Percentiles rank a stretch among this genome's conserved stretches.
These are phyloP conservation scores for Conchocele bisecta DNA, from an alignment of 2,888 invertebrate genomes.

Conservation along the genomic window DNA sequence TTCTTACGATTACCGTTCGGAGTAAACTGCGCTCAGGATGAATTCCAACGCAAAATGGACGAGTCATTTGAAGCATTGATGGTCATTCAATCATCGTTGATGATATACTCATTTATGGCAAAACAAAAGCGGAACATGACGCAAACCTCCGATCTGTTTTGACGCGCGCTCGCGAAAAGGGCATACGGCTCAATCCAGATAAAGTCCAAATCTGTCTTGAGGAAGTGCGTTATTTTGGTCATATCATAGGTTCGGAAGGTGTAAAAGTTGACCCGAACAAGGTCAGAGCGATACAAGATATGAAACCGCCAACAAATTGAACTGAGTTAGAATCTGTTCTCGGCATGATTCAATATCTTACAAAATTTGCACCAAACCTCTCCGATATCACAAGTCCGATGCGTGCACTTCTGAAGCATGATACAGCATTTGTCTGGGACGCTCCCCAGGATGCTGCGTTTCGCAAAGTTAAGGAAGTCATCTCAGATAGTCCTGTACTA, in stretches of 20 bases:
- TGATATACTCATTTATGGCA: not conserved
- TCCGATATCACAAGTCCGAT: constrained; percentile 28
- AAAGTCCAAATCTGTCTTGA: not conserved
- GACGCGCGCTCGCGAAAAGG: not conserved
- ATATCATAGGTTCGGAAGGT: constrained; percentile 1
- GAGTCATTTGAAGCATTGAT: constrained; percentile 31
- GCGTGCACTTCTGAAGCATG: constrained; percentile 3
- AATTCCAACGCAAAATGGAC: constrained; percentile 30
- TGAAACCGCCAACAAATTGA: constrained; percentile 7
- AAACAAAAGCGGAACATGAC: constrained; percentile 6
- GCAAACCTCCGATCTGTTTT: not conserved
- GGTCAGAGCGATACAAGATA: not conserved
- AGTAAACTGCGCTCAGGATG: constrained; percentile 21
- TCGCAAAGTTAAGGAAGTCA: constrained; percentile 10
- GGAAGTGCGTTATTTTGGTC: constrained; percentile 12
- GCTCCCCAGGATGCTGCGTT: constrained; percentile 7
- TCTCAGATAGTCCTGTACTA: constrained; percentile 16
- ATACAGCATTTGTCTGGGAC: constrained; percentile 28
- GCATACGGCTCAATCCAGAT: constrained; percentile 10
- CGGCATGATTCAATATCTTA: constrained; percentile 26
- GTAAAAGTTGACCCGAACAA: constrained; percentile 10
- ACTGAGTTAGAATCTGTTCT: constrained; percentile 5
- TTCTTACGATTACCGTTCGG: constrained; percentile 53
- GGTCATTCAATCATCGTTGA: constrained; percentile 28
- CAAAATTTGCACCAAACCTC: constrained; percentile 41